Conservation (phyloP, 2,888 invertebrate species). For the Cataglyphis cursor region DNA sequence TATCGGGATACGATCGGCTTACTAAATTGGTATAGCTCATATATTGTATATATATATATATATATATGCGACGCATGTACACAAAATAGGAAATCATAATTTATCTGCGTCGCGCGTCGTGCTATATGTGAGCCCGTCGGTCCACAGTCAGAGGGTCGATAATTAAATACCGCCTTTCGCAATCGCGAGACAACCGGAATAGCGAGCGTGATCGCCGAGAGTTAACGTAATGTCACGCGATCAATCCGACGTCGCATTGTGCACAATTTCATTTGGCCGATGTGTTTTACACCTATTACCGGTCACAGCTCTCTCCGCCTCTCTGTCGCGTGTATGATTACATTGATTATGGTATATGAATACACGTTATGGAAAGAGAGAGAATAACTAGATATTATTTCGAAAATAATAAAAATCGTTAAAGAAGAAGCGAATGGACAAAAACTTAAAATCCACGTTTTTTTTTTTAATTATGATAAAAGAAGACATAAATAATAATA, state of each 20-base stretch:
- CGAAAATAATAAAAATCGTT: neutral
- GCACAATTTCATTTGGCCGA: slow-evolving; percentile 50
- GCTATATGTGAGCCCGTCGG: slow-evolving; percentile 30
- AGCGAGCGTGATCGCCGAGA: slow-evolving; percentile 55
- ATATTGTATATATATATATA: neutral
- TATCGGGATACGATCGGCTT: neutral
- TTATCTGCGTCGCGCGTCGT: neutral
- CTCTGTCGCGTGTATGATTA: slow-evolving; percentile 28
- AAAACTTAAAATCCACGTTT: neutral
- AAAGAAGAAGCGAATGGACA: too few relatives aligned
- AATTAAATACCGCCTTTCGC: slow-evolving; percentile 62
- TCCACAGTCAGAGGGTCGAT: slow-evolving; percentile 46
- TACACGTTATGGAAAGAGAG: neutral
- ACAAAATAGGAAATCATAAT: slow-evolving; percentile 20
- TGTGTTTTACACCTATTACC: slow-evolving; percentile 49
- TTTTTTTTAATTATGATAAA: neutral
- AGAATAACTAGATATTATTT: neutral
- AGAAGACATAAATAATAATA: neutral
- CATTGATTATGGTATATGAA: neutral
- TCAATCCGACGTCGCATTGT: slow-evolving; percentile 30
- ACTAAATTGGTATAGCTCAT: neutral
- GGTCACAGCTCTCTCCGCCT: slow-evolving; percentile 7
- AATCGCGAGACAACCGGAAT: slow-evolving; percentile 55
- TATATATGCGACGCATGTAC: neutral
- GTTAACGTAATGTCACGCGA: slow-evolving; percentile 64